Evolutionary conservation across 2,888 invertebrate genomes (phyloP), one percentile per base, ranked within the genome.

Genomic region (Lasioglossum villosulum): DNA sequence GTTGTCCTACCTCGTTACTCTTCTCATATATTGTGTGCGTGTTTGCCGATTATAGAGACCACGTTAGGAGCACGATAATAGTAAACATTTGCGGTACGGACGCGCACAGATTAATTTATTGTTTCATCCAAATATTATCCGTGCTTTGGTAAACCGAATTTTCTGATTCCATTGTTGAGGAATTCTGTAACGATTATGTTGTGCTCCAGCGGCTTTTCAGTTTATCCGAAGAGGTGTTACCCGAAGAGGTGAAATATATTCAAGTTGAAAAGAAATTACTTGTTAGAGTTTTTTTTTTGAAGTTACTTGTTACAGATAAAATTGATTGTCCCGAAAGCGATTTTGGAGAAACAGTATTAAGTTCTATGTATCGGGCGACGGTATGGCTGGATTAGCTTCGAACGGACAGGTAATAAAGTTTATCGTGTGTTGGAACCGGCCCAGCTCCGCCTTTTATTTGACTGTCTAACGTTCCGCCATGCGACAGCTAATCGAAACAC

Each of bases 401-500:
- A 27, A 14, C 14, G 59, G 27, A 59, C 27, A 59, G 14, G 59
- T 59, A 59, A 59, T 59, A 27, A 59, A 59, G 10, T 59, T 27
- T 59, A 59, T 27, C 59, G 27, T 27, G 14, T 27, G 59, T 27
- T 59, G 59, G 59, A 59, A 59, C 59, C n/a, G 27, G 27, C 56
- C 56, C 56, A 56, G 59, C 59, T 27, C 14, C 27, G 27, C 59
- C 59, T 59, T 59, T 59, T 59, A 59, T 59, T 59, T 14, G 4
- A 59, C 59, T 59, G 59, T 59, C 59, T 59, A 59, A 59, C 59
- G 59, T 59, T 59, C 59, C 59, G 59, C 59, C 59, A 4, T 10
- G 27, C 59, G 59, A 59, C 59, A 59, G 59, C 14, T 59, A 59
- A 59, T 59, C 59, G 59, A 59, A 59, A 27, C 59, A 59, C 59